These are phyloP conservation scores for Montipora efflorescens DNA, from an alignment of 64 coral and sea anemone genomes.

Conservation along the genomic window DNA sequence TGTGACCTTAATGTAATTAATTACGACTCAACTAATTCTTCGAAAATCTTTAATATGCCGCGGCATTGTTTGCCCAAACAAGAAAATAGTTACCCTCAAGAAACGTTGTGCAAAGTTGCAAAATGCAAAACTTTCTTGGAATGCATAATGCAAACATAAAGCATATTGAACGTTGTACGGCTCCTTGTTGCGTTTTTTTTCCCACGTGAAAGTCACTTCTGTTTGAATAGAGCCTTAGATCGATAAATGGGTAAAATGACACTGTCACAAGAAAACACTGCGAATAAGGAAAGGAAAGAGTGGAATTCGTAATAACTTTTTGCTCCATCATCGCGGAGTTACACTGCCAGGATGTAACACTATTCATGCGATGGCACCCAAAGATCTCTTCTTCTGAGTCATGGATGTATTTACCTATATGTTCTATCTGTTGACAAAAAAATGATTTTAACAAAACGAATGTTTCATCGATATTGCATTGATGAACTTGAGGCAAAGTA, in stretches of 20 bases:
- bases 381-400: not conserved
- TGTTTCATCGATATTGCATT: too few species aligned
- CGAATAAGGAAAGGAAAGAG: not conserved
- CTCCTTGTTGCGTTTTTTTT: conserved; percentile 10
- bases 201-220: conserved; percentile 41
- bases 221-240: not conserved
- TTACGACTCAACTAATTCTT: conserved; percentile 27
- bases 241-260: conserved; percentile 15
- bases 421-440: not conserved
- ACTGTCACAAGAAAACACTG: not conserved
- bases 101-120: conserved; percentile 10
- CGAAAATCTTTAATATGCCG: not conserved
- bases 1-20: conserved; percentile 1
- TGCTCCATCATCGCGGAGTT: not conserved
- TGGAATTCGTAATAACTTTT: not conserved
- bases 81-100: not conserved
- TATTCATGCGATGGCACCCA: too few species aligned
- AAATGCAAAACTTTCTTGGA: conserved; percentile 28
- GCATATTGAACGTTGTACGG: not conserved
- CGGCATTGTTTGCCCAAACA: not conserved
- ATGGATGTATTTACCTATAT: conserved; percentile 33
- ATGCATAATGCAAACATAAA: conserved; percentile 31
- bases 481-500: too few species aligned
- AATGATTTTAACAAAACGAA: too few species aligned
- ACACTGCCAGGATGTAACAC: not conserved